phyloP scores from a whole-genome alignment of 2,797 vertebrate genomes.

The Selene dorsalis region DNA sequence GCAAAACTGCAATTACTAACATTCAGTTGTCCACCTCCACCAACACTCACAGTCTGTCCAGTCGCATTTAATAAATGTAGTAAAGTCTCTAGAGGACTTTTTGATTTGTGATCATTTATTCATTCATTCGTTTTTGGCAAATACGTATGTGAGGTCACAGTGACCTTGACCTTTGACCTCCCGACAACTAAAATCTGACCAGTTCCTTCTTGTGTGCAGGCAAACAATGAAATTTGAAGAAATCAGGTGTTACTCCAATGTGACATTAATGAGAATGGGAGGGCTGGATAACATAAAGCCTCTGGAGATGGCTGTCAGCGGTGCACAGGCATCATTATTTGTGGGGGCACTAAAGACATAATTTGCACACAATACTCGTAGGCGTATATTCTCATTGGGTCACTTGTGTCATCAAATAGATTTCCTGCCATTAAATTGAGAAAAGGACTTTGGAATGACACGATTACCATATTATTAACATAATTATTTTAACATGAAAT shows the following conservation, averaged over 20 bases:
- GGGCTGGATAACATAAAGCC: not conserved
- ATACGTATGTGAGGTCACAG: not conserved
- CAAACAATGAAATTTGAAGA: not conserved
- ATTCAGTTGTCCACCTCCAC: not conserved
- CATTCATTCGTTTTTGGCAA: not conserved
- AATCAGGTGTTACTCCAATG: not conserved
- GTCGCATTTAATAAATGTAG: too few relatives aligned
- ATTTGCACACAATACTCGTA: not conserved
- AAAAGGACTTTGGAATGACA: not conserved
- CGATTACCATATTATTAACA: constrained; percentile 14
- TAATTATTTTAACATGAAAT: not conserved
- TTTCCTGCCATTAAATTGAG: constrained; percentile 9
- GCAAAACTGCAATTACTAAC: not conserved
- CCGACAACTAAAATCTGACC: too few relatives aligned
- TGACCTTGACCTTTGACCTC: too few relatives aligned
- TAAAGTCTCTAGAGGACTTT: too few relatives aligned
- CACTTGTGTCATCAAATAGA: not conserved
- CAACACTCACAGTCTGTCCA: not conserved
- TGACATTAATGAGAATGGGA: not conserved
- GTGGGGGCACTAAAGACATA: not conserved
- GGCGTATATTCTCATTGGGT: not conserved
- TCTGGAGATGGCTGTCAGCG: not conserved
- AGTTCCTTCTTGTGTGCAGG: too few relatives aligned
- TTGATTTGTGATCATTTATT: too few relatives aligned
- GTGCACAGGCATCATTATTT: not conserved